Conservation (phyloP, 2,113 vertebrate species). For the Sinocyclocheilus maitianheensis region DNA sequence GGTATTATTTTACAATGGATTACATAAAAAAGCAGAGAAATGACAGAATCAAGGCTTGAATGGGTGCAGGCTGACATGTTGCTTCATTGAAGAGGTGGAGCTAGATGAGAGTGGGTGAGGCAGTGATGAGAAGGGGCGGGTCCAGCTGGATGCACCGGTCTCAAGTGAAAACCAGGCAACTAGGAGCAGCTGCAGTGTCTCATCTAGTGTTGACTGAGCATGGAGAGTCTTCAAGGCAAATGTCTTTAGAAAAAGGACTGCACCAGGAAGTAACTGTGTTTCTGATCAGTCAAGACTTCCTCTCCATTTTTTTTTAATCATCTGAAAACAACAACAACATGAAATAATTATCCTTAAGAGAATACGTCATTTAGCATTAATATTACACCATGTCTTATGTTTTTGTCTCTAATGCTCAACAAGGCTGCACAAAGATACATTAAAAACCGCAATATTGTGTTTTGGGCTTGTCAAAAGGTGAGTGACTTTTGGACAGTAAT, state of each 20-base stretch:
- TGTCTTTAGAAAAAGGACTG: conserved; percentile 23
- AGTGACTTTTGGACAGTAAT: too few species aligned
- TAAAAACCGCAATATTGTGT: not conserved
- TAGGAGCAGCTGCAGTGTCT: not conserved
- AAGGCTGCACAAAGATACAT: not conserved
- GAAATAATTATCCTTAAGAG: not conserved
- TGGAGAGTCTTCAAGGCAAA: conserved; percentile 24
- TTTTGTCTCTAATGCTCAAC: not conserved
- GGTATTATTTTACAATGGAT: not conserved
- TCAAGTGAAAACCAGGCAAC: not conserved
- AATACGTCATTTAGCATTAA: not conserved
- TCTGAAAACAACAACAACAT: conserved; percentile 5
- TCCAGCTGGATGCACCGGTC: not conserved
- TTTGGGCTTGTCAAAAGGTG: too few species aligned
- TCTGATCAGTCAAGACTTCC: conserved; percentile 14
- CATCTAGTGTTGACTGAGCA: not conserved
- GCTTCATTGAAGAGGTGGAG: conserved; percentile 37
- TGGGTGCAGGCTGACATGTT: conserved; percentile 23
- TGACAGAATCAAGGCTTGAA: not conserved
- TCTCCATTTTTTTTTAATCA: conserved; percentile 29
- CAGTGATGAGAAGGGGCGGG: not conserved
- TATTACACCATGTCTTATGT: not conserved
- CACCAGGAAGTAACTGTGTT: not conserved
- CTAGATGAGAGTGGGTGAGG: conserved; percentile 24
- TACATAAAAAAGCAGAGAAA: not conserved